Evolutionary conservation across 2,888 invertebrate genomes (phyloP).

Genomic region (Mesorhabditis belari): DNA sequence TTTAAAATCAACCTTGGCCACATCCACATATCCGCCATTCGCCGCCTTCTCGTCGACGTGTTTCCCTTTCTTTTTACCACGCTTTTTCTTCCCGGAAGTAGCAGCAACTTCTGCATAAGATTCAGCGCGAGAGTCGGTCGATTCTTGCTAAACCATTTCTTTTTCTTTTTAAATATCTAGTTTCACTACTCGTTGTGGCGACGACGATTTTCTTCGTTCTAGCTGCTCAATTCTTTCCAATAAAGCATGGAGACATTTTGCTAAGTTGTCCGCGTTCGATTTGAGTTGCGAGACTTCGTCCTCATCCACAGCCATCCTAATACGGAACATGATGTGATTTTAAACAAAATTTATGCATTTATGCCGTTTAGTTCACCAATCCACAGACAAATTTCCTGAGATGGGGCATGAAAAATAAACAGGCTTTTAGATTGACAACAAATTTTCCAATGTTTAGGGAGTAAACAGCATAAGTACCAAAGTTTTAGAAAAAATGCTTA

Average conservation of each 20-base stretch:
- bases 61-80: constrained; percentile 3
- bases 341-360: too few relatives aligned
- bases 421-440: too few relatives aligned
- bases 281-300: constrained; percentile 35
- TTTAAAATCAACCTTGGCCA: not conserved
- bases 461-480: too few relatives aligned
- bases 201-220: constrained; percentile 22
- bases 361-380: too few relatives aligned
- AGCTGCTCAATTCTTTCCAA: constrained; percentile 46
- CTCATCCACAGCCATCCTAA: not conserved
- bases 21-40: not conserved
- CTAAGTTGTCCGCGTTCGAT: constrained; percentile 47
- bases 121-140: not conserved
- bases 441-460: too few relatives aligned
- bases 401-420: too few relatives aligned
- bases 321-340: too few relatives aligned
- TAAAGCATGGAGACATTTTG: constrained; percentile 45
- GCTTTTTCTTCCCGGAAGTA: constrained; percentile 3
- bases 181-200: not conserved
- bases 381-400: too few relatives aligned
- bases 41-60: not conserved
- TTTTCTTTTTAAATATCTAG: not conserved
- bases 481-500: too few relatives aligned
- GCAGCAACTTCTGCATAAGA: too few relatives aligned
- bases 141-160: constrained; percentile 1